Evolutionary conservation across 2,113 vertebrate genomes (phyloP).

Genomic region (Erinaceus europaeus): DNA sequence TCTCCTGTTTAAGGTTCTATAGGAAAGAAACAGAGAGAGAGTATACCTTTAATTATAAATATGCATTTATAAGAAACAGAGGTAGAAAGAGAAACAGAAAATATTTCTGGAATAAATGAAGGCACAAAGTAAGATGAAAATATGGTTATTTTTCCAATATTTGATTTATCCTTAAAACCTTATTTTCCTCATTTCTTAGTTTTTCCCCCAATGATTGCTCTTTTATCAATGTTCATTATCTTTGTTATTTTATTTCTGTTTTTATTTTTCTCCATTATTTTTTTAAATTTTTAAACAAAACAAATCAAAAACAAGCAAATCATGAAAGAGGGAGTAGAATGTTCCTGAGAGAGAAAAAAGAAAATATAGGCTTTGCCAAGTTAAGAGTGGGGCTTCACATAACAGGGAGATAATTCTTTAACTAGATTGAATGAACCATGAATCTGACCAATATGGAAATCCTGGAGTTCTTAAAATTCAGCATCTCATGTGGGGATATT

Average conservation of each 20-base stretch:
- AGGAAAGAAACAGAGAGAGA: background rate
- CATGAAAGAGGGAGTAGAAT: background rate
- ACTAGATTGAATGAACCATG: constrained; percentile 30
- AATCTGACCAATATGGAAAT: constrained; percentile 51
- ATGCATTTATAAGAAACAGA: background rate
- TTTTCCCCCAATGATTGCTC: background rate
- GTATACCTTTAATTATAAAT: too few species aligned
- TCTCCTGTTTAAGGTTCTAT: background rate
- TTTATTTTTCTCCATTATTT: background rate
- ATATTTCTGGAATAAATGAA: background rate
- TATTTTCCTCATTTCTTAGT: background rate
- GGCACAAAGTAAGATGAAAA: background rate
- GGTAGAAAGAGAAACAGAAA: background rate
- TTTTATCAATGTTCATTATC: background rate
- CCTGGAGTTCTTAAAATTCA: constrained; percentile 39
- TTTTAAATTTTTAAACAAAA: background rate
- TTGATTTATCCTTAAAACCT: background rate
- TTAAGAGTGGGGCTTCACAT: background rate
- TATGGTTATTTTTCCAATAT: background rate
- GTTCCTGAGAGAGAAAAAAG: background rate
- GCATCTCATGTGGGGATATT: constrained; percentile 25
- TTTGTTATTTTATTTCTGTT: background rate
- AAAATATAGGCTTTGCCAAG: background rate
- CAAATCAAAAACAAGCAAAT: background rate
- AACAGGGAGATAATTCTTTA: background rate